Percentiles rank a stretch among this genome's conserved stretches.
These are phyloP conservation scores for Halcyon malimbica DNA, from an alignment of 2,113 vertebrate genomes.

Conservation along the genomic window DNA sequence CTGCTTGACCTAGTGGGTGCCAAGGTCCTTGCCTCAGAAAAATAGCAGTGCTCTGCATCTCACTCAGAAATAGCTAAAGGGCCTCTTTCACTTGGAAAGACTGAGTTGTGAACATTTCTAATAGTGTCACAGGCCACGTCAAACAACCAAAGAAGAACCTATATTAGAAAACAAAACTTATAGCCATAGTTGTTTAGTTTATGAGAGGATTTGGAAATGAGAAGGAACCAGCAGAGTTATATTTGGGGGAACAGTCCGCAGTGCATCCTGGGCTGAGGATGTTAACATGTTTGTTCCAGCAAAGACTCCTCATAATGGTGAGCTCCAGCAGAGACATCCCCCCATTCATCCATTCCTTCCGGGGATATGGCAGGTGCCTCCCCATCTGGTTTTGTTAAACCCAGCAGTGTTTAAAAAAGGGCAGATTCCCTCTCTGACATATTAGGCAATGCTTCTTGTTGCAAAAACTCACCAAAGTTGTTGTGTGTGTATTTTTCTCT, in stretches of 20 bases:
- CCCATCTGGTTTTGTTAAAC: not conserved
- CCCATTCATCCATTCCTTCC: rapidly evolving
- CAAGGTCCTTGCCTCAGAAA: not conserved
- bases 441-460: not conserved
- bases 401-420: not conserved
- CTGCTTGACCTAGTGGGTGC: not conserved
- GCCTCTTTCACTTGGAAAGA: not conserved
- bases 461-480: not conserved
- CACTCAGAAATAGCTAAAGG: not conserved
- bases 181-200: not conserved
- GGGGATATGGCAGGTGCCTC: not conserved
- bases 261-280: not conserved
- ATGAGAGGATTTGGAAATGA: not conserved
- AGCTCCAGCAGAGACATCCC: not conserved
- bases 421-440: not conserved
- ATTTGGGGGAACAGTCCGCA: not conserved
- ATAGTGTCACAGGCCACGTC: not conserved
- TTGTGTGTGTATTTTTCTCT: not conserved
- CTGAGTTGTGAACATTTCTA: not conserved
- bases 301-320: not conserved
- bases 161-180: not conserved
- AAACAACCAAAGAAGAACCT: not conserved
- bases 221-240: not conserved
- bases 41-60: not conserved
- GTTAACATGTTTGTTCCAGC: not conserved